Conservation (phyloP, 2,113 vertebrate species). For the Scomber japonicus region DNA sequence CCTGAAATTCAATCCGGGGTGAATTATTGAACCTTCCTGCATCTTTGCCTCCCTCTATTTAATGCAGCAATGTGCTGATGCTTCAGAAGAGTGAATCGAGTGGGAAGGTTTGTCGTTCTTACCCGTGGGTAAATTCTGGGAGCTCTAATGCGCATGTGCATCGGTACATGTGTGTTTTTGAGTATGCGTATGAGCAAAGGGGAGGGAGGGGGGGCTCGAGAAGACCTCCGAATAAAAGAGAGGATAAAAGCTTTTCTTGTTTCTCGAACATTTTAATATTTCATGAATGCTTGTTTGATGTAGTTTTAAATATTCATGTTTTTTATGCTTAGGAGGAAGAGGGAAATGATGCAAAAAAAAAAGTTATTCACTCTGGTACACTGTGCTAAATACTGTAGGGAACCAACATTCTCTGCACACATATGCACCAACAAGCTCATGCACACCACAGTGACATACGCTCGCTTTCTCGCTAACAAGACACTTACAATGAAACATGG, state of each 20-base stretch:
- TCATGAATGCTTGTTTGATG: constrained; percentile 85
- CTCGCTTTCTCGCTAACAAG: constrained; percentile 53
- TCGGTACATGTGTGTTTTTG: not conserved
- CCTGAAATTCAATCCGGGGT: constrained; percentile 47
- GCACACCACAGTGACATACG: constrained; percentile 23
- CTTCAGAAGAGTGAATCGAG: constrained; percentile 57
- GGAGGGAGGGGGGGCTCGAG: constrained; percentile 25
- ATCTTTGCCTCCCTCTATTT: constrained; percentile 48
- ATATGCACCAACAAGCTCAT: constrained; percentile 40
- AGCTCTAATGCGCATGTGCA: constrained; percentile 34
- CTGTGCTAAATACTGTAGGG: constrained; percentile 40
- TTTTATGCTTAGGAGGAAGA: constrained; percentile 80
- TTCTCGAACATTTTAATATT: constrained; percentile 83
- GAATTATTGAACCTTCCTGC: constrained; percentile 63
- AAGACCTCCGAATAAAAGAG: constrained; percentile 61
- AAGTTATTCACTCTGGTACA: constrained; percentile 60
- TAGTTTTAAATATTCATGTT: constrained; percentile 85
- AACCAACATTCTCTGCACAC: constrained; percentile 17
- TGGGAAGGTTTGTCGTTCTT: constrained; percentile 50
- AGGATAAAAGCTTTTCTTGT: constrained; percentile 82
- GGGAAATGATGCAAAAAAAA: constrained; percentile 76
- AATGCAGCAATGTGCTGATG: constrained; percentile 71
- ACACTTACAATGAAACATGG: constrained; percentile 65
- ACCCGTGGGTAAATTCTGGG: constrained; percentile 68
- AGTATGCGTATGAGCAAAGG: constrained; percentile 16